Percentiles rank a stretch among this genome's conserved stretches.
Evolutionary conservation across 2,113 vertebrate species (phyloP).

Genomic region (Dermatemys mawii): DNA sequence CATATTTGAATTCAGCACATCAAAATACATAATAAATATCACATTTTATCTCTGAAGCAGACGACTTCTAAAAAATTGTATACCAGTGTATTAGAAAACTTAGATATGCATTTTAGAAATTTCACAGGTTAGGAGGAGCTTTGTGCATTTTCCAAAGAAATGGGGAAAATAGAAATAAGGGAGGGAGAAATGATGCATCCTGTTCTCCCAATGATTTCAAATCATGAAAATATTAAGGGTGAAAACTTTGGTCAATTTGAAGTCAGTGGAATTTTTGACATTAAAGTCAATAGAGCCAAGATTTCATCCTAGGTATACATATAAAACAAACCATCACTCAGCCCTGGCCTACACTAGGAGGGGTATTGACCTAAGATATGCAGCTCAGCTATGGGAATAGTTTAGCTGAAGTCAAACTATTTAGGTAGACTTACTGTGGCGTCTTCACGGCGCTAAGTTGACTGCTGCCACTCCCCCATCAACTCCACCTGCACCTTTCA

Average conservation of each 20-base stretch:
- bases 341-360: too few relatives aligned
- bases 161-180: background rate
- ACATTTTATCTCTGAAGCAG: too few relatives aligned
- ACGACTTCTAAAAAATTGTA: too few relatives aligned
- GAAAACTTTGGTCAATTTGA: background rate
- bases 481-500: too few relatives aligned
- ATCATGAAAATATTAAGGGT: background rate
- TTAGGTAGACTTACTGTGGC: too few relatives aligned
- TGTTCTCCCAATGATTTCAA: background rate
- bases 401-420: too few relatives aligned
- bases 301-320: background rate
- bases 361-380: too few relatives aligned
- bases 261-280: background rate
- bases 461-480: too few relatives aligned
- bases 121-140: background rate
- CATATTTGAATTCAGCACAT: too few relatives aligned
- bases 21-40: too few relatives aligned
- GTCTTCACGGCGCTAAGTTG: too few relatives aligned
- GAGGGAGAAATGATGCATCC: rapidly evolving
- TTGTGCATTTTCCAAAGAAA: background rate
- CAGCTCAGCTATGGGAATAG: too few relatives aligned
- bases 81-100: background rate
- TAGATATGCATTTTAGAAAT: background rate
- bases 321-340: background rate
- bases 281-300: background rate